phyloP scores from a whole-genome alignment of 2,888 invertebrate genomes.

The Diloba caeruleocephala region DNA sequence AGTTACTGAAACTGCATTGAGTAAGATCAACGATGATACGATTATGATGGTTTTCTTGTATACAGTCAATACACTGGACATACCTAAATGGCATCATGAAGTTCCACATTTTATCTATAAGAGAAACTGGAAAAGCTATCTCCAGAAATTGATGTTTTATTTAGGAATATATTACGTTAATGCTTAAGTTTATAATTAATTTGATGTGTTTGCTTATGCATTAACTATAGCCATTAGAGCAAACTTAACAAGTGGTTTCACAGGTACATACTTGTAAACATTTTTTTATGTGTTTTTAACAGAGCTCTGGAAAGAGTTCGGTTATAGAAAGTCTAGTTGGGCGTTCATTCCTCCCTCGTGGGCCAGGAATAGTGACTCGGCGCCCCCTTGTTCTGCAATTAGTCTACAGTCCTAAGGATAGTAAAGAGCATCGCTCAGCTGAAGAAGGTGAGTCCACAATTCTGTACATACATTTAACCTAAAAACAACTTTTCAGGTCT shows the following conservation, averaged over 20 bases:
- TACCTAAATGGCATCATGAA: slow-evolving; percentile 26
- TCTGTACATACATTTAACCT: too few species aligned
- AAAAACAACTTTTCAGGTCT: too few species aligned
- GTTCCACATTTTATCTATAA: slow-evolving; percentile 10
- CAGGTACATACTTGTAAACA: not conserved
- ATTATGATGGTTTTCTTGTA: slow-evolving; percentile 16
- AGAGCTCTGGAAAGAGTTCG: slow-evolving; percentile 99
- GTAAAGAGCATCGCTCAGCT: slow-evolving; percentile 95
- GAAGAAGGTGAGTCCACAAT: slow-evolving; percentile 92
- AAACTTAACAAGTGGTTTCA: not conserved
- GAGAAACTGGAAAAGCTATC: not conserved
- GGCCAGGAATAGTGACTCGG: slow-evolving; percentile 98
- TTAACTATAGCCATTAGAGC: not conserved
- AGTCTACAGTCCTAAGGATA: slow-evolving; percentile 96
- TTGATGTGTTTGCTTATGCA: too few species aligned
- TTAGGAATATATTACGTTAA: too few species aligned
- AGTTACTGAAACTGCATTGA: slow-evolving; percentile 7
- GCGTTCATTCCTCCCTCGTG: slow-evolving; percentile 98
- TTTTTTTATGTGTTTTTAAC: slow-evolving; percentile 46
- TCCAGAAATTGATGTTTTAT: too few species aligned
- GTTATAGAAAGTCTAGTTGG: slow-evolving; percentile 99
- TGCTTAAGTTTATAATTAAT: too few species aligned
- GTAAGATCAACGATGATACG: not conserved
- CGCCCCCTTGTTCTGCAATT: slow-evolving; percentile 98
- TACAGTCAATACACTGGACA: slow-evolving; percentile 36